Conservation (phyloP, 1,140 invertebrate species). For the Popillia japonica region DNA sequence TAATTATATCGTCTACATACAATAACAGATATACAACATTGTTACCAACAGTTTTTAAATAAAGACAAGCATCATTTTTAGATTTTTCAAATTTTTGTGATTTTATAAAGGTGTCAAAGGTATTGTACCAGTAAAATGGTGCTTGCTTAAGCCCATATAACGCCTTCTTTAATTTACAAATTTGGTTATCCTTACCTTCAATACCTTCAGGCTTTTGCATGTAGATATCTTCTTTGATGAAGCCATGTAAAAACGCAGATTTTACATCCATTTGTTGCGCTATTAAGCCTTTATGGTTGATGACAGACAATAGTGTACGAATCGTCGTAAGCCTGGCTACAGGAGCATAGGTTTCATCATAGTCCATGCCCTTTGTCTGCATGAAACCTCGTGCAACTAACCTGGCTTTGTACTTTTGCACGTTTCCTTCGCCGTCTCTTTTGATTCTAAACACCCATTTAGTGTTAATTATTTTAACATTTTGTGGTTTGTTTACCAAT, state of each 20-base stretch:
- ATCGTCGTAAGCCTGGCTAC: conserved; percentile 53
- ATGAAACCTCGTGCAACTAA: conserved; percentile 58
- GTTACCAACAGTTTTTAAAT: conserved; percentile 9
- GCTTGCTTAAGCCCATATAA: too few relatives aligned
- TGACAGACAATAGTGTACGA: conserved; percentile 47
- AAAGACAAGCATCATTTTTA: conserved; percentile 30
- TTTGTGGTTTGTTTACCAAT: conserved; percentile 46
- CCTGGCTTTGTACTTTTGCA: conserved; percentile 44
- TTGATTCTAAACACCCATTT: conserved; percentile 44
- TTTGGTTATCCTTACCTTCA: conserved; percentile 38
- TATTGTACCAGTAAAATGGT: too few relatives aligned
- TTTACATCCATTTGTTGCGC: conserved; percentile 53
- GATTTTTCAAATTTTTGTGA: conserved; percentile 19
- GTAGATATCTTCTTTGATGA: conserved; percentile 60
- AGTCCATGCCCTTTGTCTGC: conserved; percentile 59
- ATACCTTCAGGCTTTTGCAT: conserved; percentile 59
- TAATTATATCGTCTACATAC: conserved; percentile 37
- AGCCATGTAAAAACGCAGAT: conserved; percentile 59
- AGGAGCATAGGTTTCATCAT: conserved; percentile 56
- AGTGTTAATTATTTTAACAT: conserved; percentile 49
- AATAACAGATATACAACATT: conserved; percentile 25
- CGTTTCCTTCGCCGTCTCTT: conserved; percentile 26
- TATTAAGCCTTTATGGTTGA: conserved; percentile 38
- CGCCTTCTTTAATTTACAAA: conserved; percentile 41
- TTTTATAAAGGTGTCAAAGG: conserved; percentile 42